Evolutionary conservation across 2,113 vertebrate species (phyloP).

Genomic region (Sylvicapra grimmia): DNA sequence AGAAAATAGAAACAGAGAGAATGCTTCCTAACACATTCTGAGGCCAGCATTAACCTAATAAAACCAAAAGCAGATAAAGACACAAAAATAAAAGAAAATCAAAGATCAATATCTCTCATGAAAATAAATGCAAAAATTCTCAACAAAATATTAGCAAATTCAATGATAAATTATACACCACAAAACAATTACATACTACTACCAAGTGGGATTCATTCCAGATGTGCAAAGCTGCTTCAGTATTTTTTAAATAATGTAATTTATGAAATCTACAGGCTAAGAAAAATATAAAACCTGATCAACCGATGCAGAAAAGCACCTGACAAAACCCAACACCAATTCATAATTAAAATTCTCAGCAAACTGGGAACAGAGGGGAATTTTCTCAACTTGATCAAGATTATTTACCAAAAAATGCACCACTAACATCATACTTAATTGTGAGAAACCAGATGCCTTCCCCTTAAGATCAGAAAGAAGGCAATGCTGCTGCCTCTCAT

Average conservation of each 20-base stretch:
- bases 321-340: neutral
- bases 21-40: neutral
- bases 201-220: neutral
- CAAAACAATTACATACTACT: neutral
- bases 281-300: neutral
- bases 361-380: neutral
- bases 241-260: neutral
- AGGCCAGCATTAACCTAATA: too few species aligned
- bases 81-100: neutral
- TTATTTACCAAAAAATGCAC: neutral
- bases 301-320: neutral
- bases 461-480: neutral
- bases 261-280: neutral
- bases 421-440: too few species aligned
- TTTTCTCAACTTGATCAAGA: neutral
- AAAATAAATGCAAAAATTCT: neutral
- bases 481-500: too few species aligned
- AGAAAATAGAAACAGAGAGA: neutral
- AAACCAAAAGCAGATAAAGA: neutral
- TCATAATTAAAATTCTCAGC: neutral
- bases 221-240: too few species aligned
- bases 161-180: neutral
- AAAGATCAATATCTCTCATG: neutral
- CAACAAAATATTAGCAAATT: neutral
- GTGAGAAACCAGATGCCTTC: neutral